Evolutionary conservation across 1,140 invertebrate genomes (phyloP).

Genomic region (Leptinotarsa defecta): DNA sequence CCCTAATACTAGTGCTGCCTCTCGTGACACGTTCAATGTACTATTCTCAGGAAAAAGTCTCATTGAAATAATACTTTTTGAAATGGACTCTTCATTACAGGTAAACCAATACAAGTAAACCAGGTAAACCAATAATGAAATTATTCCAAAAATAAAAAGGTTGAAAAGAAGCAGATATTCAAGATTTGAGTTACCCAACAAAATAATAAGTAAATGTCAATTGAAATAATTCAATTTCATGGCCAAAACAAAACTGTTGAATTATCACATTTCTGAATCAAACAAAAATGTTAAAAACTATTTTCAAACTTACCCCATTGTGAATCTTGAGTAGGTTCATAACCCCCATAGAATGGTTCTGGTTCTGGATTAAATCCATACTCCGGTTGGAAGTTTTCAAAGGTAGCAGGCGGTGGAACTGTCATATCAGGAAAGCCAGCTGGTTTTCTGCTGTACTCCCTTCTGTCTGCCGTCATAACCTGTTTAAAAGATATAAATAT

Average conservation of each 20-base stretch:
- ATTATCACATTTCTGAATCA: neutral
- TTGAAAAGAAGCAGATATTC: no score
- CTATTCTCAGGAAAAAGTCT: no score
- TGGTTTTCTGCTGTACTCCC: slow-evolving; percentile 77
- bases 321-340: slow-evolving; percentile 73
- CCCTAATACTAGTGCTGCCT: no score
- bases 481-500: slow-evolving; percentile 48
- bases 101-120: no score
- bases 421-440: slow-evolving; percentile 65
- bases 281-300: neutral
- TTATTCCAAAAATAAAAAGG: no score
- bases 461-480: slow-evolving; percentile 84
- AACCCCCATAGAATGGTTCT: slow-evolving; percentile 72
- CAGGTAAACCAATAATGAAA: no score
- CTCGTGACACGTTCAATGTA: no score
- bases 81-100: no score
- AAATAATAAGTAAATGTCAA: neutral
- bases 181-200: no score
- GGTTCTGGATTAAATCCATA: slow-evolving; percentile 63
- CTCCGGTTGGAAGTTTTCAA: slow-evolving; percentile 61
- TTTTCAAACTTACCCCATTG: slow-evolving; percentile 65
- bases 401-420: slow-evolving; percentile 66
- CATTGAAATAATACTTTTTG: no score
- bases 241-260: no score
- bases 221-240: neutral